Conservation (phyloP, 2,888 invertebrate species). For the Eumerus sabulonum region DNA sequence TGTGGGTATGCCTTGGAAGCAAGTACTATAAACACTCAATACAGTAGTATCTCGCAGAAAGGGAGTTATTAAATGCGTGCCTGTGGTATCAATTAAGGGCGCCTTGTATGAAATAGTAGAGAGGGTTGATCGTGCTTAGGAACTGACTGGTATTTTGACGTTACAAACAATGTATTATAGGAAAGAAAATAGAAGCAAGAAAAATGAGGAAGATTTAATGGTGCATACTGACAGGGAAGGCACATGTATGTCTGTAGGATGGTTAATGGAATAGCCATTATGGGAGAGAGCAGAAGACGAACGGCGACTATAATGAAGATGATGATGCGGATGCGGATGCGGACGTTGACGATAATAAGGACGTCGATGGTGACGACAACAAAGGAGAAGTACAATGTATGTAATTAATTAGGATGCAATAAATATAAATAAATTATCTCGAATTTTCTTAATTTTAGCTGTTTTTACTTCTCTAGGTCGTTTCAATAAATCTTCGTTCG, state of each 20-base stretch:
- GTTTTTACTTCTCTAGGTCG: background rate
- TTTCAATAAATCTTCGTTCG: slow-evolving; percentile 38
- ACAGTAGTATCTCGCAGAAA: slow-evolving; percentile 16
- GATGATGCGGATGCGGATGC: background rate
- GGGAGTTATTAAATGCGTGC: slow-evolving; percentile 43
- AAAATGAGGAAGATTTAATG: slow-evolving; percentile 39
- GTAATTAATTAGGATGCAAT: slow-evolving; percentile 55
- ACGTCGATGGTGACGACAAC: background rate
- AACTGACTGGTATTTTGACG: slow-evolving; percentile 43
- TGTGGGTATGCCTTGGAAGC: slow-evolving; percentile 14
- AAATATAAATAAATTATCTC: slow-evolving; percentile 54
- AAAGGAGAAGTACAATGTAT: slow-evolving; percentile 11
- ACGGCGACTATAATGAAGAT: background rate
- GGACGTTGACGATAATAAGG: no score
- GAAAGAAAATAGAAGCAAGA: slow-evolving; percentile 9
- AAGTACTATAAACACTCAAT: slow-evolving; percentile 6
- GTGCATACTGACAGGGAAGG: slow-evolving; percentile 41
- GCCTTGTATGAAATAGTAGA: background rate
- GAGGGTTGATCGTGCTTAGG: slow-evolving; percentile 12
- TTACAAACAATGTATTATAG: slow-evolving; percentile 12
- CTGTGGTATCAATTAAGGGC: slow-evolving; percentile 59
- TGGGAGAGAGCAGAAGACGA: slow-evolving; percentile 5
- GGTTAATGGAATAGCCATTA: slow-evolving; percentile 32
- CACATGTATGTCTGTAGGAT: slow-evolving; percentile 28
- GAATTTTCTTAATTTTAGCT: background rate